Evolutionary conservation across 2,888 invertebrate species (phyloP).

Genomic region (Andricus curvator): DNA sequence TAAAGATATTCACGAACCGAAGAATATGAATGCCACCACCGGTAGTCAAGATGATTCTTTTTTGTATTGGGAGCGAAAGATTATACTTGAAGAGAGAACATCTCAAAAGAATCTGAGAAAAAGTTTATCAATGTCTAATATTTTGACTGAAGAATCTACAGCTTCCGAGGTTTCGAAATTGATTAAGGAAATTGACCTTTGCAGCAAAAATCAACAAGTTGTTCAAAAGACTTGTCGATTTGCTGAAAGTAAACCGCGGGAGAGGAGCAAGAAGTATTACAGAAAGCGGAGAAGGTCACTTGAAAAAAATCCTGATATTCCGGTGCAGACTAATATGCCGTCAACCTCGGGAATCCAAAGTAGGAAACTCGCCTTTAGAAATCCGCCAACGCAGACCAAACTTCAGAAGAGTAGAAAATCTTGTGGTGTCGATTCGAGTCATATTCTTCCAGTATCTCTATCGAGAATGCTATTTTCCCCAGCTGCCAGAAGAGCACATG

Average conservation of each 20-base stretch:
- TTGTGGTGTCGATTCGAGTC: conserved; percentile 6
- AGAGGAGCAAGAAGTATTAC: not conserved
- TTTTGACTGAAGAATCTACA: not conserved
- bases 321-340: not conserved
- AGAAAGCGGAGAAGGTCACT: conserved; percentile 9
- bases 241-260: not conserved
- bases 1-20: not conserved
- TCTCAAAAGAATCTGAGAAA: conserved; percentile 1
- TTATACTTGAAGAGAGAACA: not conserved
- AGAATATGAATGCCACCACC: not conserved
- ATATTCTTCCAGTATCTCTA: conserved; percentile 12
- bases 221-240: not conserved
- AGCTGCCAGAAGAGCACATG: not conserved
- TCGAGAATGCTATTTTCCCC: conserved; percentile 22
- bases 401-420: not conserved
- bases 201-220: not conserved
- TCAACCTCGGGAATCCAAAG: conserved; percentile 1
- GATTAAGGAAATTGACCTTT: not conserved
- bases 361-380: not conserved
- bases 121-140: conserved; percentile 6
- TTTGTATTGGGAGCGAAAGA: not conserved
- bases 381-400: not conserved
- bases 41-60: not conserved
- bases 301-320: not conserved
- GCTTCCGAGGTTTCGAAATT: not conserved